Percentiles rank a stretch among this genome's conserved stretches.
Conservation (phyloP, 2,888 invertebrate species). For the Dendrolimus pini region DNA sequence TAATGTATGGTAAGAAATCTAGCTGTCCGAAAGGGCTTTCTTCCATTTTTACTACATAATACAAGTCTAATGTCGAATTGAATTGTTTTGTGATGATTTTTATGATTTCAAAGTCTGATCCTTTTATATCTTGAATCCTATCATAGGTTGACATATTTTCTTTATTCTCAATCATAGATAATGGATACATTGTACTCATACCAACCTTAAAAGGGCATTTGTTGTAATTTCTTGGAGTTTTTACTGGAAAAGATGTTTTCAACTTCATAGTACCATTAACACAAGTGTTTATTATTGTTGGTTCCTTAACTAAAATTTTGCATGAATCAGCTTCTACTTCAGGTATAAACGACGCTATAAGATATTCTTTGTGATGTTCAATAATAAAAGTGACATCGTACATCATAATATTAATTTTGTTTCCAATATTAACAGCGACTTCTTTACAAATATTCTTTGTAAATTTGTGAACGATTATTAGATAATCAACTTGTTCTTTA, state of each 20-base stretch:
- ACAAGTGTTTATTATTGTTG: conserved; percentile 30
- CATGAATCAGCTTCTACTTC: conserved; percentile 33
- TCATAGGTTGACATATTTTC: conserved; percentile 30
- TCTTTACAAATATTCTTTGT: conserved; percentile 10
- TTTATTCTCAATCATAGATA: conserved; percentile 28
- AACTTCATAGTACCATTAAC: conserved; percentile 21
- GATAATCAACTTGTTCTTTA: conserved; percentile 23
- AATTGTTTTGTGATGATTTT: conserved; percentile 45
- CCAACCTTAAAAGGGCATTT: conserved; percentile 45
- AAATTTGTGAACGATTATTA: conserved; percentile 24
- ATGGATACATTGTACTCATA: conserved; percentile 40
- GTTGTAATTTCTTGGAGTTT: conserved; percentile 34
- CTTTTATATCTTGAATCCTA: conserved; percentile 22
- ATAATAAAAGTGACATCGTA: conserved; percentile 34
- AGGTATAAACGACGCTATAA: conserved; percentile 30
- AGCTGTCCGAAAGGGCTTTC: conserved; percentile 24
- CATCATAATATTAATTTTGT: conserved; percentile 18
- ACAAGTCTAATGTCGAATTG: conserved; percentile 37
- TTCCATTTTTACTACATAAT: conserved; percentile 31
- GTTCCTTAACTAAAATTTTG: conserved; percentile 14
- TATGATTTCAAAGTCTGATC: conserved; percentile 45
- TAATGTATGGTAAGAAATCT: conserved; percentile 32
- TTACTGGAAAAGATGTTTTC: conserved; percentile 28
- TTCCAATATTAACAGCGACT: conserved; percentile 19
- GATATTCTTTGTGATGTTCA: conserved; percentile 13